Conservation (phyloP, 2,113 vertebrate species). For the Paracanthobrama guichenoti region DNA sequence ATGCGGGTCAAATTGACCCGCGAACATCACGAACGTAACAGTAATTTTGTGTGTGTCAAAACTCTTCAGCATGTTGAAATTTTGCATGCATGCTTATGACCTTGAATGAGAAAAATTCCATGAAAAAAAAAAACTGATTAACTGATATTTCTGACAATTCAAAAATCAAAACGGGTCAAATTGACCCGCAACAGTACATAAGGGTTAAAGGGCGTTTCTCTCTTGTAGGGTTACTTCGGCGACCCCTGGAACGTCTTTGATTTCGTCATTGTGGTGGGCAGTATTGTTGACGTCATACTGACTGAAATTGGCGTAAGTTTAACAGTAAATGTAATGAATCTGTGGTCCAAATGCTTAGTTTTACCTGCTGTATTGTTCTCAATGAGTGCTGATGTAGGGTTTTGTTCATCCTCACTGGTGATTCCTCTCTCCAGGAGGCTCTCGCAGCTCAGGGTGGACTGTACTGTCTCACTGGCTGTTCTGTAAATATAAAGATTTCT, state of each 20-base stretch:
- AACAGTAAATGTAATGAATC: neutral
- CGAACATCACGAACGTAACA: too few relatives aligned
- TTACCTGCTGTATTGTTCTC: neutral
- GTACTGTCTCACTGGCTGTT: slow-evolving; percentile 91
- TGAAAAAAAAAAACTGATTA: too few relatives aligned
- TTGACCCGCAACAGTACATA: too few relatives aligned
- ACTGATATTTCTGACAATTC: too few relatives aligned
- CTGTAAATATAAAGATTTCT: slow-evolving; percentile 76
- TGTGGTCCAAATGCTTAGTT: neutral
- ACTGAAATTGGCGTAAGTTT: slow-evolving; percentile 88
- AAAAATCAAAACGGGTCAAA: too few relatives aligned
- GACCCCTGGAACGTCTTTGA: slow-evolving; percentile 97
- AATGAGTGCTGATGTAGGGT: neutral
- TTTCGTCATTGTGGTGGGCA: slow-evolving; percentile 93
- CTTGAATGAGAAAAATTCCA: too few relatives aligned
- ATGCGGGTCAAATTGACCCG: too few relatives aligned
- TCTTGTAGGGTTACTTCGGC: slow-evolving; percentile 87
- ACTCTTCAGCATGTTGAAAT: too few relatives aligned
- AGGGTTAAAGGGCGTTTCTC: neutral
- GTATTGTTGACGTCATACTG: slow-evolving; percentile 91
- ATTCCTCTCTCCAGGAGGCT: slow-evolving; percentile 78
- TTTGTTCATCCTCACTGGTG: neutral
- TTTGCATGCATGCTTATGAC: too few relatives aligned
- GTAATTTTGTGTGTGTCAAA: too few relatives aligned
- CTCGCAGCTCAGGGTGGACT: slow-evolving; percentile 90